These are phyloP conservation scores for Pyrocephalus nanus DNA, from an alignment of 2,797 vertebrate species.

Conservation along the genomic window DNA sequence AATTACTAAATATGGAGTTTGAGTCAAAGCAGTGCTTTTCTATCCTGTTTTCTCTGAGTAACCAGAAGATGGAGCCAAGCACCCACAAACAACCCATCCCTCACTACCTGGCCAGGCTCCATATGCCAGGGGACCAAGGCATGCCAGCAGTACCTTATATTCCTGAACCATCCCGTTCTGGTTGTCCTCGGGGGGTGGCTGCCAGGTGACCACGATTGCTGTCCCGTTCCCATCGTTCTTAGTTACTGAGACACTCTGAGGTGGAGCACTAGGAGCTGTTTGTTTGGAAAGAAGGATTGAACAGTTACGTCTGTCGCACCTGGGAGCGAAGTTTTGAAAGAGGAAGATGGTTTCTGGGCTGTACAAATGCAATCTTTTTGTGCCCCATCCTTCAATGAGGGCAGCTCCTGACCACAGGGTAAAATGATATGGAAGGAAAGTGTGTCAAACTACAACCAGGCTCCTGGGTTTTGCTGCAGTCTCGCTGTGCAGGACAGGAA, in stretches of 20 bases:
- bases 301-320: fast-evolving
- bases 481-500: not conserved
- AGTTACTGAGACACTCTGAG: conserved; percentile 90
- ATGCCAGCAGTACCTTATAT: conserved; percentile 86
- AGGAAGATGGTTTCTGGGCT: not conserved
- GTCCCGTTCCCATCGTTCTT: conserved; percentile 94
- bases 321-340: fast-evolving
- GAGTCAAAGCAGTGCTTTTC: not conserved
- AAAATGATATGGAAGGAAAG: not conserved
- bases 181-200: conserved; percentile 93
- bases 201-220: conserved; percentile 92
- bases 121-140: not conserved
- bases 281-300: not conserved
- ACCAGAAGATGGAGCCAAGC: conserved; percentile 91
- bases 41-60: not conserved
- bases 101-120: not conserved
- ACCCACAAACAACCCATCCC: conserved; percentile 66
- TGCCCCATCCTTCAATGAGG: not conserved
- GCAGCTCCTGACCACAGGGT: not conserved
- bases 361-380: not conserved
- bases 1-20: not conserved
- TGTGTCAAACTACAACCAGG: not conserved
- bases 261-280: conserved; percentile 92
- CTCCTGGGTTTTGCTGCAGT: not conserved
- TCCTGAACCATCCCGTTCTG: conserved; percentile 96